Base-by-base conservation (phyloP, 2,113 vertebrate genomes). In the cattle (Bos taurus) region DNA sequence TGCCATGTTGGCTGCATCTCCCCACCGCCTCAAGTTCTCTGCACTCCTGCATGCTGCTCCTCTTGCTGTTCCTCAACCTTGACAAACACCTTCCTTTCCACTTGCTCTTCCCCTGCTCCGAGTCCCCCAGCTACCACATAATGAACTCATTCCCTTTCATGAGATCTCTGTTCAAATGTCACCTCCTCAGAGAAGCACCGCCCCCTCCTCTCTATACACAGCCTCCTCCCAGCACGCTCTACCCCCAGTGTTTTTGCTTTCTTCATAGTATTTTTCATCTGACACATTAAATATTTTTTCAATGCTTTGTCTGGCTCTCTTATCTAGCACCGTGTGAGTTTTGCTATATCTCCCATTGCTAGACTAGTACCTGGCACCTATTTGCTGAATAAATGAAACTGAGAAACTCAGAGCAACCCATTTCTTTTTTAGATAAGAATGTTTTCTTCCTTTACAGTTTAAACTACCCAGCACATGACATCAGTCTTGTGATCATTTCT, bases 361-460 rank as follows among this genome's bases (percentile, higher is more conserved):
- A 21, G 46, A 46, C 6, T 10, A 77, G 36, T 13, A n/a, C 23
- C 48, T 30, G 54, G 30, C 50, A 56, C 28, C 30, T 16, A 77
- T 52, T 97, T 85, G 88, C 91, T 87, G 60, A 96, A 95, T 64
- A 96, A 57, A 96, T 95, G 96, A 98, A 96, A 95, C 84, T 0
- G 36, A 91, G 85, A 92, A 77, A 84, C 62, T 85, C 59, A 77
- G 43, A 85, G 50, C 28, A 62, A 71, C 33, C 54, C 40, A n/a
- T 91, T 94, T 96, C 91, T 82, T 80, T 78, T 95, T 95, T 59
- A 94, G 91, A 95, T 62, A 95, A 91, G 56, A 89, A 89, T 15
- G 25, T 52, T 87, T 88, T 92, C 82, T 94, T 92, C 91, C 77
- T 97, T 88, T 93, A 88, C 67, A 78, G 85, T 92, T 97, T 88